Conservation (phyloP, 2,113 vertebrate genomes). For the Stegostoma tigrinum region DNA sequence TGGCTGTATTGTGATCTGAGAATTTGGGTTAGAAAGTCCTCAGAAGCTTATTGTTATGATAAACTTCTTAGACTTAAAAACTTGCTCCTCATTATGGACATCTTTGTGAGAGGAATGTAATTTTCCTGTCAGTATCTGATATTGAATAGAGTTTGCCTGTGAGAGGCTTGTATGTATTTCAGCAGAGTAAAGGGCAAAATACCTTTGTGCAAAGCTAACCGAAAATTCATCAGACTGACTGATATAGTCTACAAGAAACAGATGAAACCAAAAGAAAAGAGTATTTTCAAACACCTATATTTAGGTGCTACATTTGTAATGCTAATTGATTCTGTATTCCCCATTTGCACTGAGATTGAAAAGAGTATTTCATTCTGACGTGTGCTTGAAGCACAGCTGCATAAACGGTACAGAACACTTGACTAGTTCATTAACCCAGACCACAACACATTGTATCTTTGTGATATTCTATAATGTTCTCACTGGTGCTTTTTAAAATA, state of each 20-base stretch:
- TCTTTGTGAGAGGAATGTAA: background rate
- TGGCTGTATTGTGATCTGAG: background rate
- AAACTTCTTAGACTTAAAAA: background rate
- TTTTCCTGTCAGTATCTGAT: background rate
- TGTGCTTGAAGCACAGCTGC: background rate
- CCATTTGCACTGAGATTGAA: background rate
- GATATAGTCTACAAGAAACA: background rate
- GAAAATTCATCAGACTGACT: background rate
- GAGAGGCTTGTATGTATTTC: background rate
- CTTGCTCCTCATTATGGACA: background rate
- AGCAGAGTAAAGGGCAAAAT: background rate
- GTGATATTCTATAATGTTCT: background rate
- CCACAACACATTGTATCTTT: background rate
- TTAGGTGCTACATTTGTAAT: background rate
- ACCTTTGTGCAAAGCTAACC: background rate
- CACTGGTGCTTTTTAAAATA: background rate
- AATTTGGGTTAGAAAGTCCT: background rate
- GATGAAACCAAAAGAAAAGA: background rate
- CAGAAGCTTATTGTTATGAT: background rate
- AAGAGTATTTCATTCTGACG: background rate
- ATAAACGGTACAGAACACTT: background rate
- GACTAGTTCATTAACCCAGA: background rate
- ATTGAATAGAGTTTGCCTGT: background rate
- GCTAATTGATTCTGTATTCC: background rate
- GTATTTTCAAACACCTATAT: background rate